Percentiles rank a stretch among this genome's conserved stretches.
Conservation (phyloP, 2,888 invertebrate species). For the Chalcosyrphus nemorum region DNA sequence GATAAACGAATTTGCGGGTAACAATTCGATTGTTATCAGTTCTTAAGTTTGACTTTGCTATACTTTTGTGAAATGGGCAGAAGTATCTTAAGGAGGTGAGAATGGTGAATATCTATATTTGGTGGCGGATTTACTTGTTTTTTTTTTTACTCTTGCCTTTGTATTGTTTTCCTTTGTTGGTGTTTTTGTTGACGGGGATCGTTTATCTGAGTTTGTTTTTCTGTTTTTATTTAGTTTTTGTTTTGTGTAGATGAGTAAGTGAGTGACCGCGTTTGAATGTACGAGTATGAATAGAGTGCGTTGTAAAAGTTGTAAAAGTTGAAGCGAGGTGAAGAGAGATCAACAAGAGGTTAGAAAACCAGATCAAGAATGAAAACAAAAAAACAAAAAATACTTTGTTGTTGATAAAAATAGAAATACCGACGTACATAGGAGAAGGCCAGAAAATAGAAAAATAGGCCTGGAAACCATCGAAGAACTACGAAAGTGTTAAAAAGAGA, state of each 20-base stretch:
- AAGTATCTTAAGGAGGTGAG: conserved; percentile 38
- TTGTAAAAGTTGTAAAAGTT: conserved; percentile 42
- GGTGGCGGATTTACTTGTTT: conserved; percentile 13
- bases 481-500: not conserved
- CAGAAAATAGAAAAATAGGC: not conserved
- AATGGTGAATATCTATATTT: conserved; percentile 36
- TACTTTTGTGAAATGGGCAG: not conserved
- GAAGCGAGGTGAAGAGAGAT: not conserved
- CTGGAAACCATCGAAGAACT: conserved; percentile 15
- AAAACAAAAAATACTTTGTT: not conserved
- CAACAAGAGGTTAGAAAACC: not conserved
- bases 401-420: conserved; percentile 38
- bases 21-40: conserved; percentile 21
- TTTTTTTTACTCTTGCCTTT: conserved; percentile 12
- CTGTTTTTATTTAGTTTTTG: conserved; percentile 22
- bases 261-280: conserved; percentile 52
- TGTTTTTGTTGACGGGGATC: not conserved
- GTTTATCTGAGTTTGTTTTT: conserved; percentile 31
- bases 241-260: conserved; percentile 15
- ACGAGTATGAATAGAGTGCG: not conserved
- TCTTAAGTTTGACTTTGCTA: not conserved
- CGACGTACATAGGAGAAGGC: not conserved
- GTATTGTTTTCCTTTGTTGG: conserved; percentile 39
- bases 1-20: conserved; percentile 13
- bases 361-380: not conserved